phyloP scores from a whole-genome alignment of 2,888 invertebrate genomes.

The Polyommatus icarus region DNA sequence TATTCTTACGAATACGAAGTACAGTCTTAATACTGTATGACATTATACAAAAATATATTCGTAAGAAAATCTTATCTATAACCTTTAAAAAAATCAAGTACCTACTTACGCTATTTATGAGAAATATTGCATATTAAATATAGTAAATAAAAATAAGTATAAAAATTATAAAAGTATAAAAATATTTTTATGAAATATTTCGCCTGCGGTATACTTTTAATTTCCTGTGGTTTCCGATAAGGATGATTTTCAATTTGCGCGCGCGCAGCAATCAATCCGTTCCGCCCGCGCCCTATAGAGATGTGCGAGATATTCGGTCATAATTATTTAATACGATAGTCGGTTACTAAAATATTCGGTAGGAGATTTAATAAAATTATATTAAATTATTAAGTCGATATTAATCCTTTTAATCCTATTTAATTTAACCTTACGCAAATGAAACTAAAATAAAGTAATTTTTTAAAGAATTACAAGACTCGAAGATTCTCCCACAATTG shows the following conservation, averaged over 20 bases:
- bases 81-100: too few species aligned
- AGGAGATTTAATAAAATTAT: background rate
- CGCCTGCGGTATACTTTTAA: slow-evolving; percentile 21
- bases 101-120: background rate
- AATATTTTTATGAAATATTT: background rate
- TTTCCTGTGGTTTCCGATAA: slow-evolving; percentile 16
- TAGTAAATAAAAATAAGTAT: background rate
- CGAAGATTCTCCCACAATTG: too few species aligned
- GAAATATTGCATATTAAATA: background rate
- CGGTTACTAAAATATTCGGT: background rate
- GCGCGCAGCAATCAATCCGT: slow-evolving; percentile 50
- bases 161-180: slow-evolving; percentile 33
- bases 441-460: too few species aligned
- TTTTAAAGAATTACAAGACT: too few species aligned
- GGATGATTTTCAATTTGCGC: slow-evolving; percentile 51
- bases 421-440: too few species aligned
- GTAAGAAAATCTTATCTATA: too few species aligned
- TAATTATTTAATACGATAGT: background rate
- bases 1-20: too few species aligned
- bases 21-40: too few species aligned
- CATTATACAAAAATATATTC: too few species aligned
- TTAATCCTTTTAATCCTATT: background rate
- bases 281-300: slow-evolving; percentile 39
- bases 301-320: background rate
- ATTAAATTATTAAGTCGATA: background rate